Base-by-base conservation (phyloP, 2,888 invertebrate genomes). In the Lasioglossum zephyrum region DNA sequence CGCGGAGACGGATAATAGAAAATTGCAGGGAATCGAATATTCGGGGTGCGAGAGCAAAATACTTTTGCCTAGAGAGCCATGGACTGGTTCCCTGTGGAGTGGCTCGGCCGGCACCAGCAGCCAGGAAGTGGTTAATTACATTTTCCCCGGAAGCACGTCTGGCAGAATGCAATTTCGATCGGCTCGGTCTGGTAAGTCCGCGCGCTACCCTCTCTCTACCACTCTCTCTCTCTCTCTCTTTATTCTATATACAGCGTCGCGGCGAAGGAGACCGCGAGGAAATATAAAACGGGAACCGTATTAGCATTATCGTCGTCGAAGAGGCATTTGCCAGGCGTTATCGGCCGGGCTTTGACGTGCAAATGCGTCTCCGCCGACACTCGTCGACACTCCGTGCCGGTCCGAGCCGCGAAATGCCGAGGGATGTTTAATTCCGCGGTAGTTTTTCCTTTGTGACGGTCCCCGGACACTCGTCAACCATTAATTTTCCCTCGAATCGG, bases 111-210 rank as follows among this genome's bases (percentile, higher is more conserved):
- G 57, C 57, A 57, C 57, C 57, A 22, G n/a, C n/a, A 82, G 82
- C 73, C 81, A n/a, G 76, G 60, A 90, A 89, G 74, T 77, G 77
- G 90, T 90, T 90, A 89, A 88, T 89, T 90, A 88, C 90, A 85
- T 90, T 90, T 88, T 84, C 87, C 63, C 77, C 73, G 87, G 78
- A 76, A 84, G 85, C 87, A 87, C 86, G 90, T 88, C 88, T 84
- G 84, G 78, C 82, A 79, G 88, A 90, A 90, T 89, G 90, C 88
- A 90, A 90, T 90, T 90, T 88, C 90, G 89, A 84, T 88, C 81
- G 81, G 85, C 82, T 70, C 74, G 87, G 41, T 73, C 80, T 66
- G 75, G 22, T 39, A 73, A 84, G 31, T 49, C 66, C 69, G 72
- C 49, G 16, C n/a, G 49, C n/a, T 73, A 31, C 31, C 31, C 31